These are phyloP conservation scores for Diorhabda carinulata DNA, from an alignment of 1,140 invertebrate genomes.

Conservation along the genomic window DNA sequence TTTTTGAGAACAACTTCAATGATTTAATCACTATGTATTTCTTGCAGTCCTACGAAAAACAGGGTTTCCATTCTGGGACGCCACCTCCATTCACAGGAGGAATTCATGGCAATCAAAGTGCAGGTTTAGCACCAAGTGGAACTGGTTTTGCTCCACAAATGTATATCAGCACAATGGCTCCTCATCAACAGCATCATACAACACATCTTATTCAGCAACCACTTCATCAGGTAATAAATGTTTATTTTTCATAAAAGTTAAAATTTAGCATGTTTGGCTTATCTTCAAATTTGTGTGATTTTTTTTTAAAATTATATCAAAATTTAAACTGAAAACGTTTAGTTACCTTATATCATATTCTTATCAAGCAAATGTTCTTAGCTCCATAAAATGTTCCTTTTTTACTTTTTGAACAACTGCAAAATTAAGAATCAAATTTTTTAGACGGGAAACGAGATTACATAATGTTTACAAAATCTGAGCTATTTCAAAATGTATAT, in stretches of 20 bases:
- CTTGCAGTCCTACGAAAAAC: constrained; percentile 75
- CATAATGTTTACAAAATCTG: too few relatives aligned
- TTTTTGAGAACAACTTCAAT: too few relatives aligned
- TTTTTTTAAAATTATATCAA: too few relatives aligned
- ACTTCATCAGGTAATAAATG: constrained; percentile 61
- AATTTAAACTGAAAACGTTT: too few relatives aligned
- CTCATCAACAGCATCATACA: constrained; percentile 58
- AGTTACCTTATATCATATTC: too few relatives aligned
- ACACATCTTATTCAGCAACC: constrained; percentile 68
- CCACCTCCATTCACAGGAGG: constrained; percentile 69
- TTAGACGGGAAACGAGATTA: too few relatives aligned
- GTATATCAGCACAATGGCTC: constrained; percentile 70
- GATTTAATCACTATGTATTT: too few relatives aligned
- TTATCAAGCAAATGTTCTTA: too few relatives aligned
- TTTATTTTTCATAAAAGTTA: constrained; percentile 10
- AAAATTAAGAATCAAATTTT: too few relatives aligned
- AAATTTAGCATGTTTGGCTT: constrained; percentile 18
- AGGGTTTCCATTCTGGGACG: constrained; percentile 77
- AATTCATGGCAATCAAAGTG: constrained; percentile 67
- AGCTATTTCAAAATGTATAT: too few relatives aligned
- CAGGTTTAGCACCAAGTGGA: constrained; percentile 64
- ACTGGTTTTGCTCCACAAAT: constrained; percentile 61
- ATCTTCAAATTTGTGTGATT: background rate
- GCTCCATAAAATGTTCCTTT: too few relatives aligned
- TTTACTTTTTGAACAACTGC: too few relatives aligned